Conservation (phyloP, 2,797 vertebrate genomes). For the Girardinus metallicus region DNA sequence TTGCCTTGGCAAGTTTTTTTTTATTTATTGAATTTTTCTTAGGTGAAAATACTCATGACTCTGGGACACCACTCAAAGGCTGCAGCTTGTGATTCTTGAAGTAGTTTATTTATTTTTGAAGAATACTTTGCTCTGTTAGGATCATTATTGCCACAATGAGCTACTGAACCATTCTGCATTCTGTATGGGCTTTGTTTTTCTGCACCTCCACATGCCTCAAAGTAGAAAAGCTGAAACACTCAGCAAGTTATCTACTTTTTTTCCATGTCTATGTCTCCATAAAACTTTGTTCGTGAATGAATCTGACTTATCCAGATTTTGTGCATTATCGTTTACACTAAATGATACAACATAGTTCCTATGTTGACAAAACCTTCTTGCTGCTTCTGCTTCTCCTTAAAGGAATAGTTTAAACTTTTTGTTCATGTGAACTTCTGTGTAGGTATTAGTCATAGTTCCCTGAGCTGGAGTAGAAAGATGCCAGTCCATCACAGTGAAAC, state of each 20-base stretch:
- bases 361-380: background rate
- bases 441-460: background rate
- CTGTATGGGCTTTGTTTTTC: background rate
- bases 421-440: background rate
- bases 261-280: background rate
- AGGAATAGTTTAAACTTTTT: background rate
- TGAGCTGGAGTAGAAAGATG: background rate
- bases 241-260: background rate
- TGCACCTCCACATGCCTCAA: background rate
- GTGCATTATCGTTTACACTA: background rate
- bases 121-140: slow-evolving; percentile 1
- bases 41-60: background rate
- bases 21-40: background rate
- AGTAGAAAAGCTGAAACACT: background rate
- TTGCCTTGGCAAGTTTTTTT: background rate
- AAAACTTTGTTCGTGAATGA: background rate
- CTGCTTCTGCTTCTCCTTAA: background rate
- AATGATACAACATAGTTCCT: background rate
- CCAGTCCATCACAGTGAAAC: background rate
- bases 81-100: slow-evolving; percentile 1
- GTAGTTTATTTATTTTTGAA: background rate
- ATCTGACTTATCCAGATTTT: background rate
- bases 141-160: background rate
- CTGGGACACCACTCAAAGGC: background rate
- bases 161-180: background rate